Evolutionary conservation across 2,797 vertebrate genomes (phyloP).

Genomic region (Sebastes reedi): DNA sequence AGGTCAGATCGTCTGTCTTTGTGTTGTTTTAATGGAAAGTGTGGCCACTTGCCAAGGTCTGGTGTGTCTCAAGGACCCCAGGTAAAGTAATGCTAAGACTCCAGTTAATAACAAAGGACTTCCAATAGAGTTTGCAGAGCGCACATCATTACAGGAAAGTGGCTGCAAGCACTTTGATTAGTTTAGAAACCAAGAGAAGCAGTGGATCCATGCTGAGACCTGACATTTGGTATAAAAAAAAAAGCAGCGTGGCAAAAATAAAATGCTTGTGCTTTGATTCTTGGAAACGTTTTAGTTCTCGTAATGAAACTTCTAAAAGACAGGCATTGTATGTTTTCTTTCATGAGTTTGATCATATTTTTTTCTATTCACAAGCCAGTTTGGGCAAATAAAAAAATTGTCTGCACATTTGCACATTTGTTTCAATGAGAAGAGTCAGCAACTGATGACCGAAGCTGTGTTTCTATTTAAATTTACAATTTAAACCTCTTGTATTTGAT

Average conservation of each 20-base stretch:
- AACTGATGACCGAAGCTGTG: background rate
- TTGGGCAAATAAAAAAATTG: background rate
- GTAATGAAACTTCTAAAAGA: background rate
- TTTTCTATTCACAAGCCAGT: background rate
- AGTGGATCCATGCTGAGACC: conserved; percentile 34
- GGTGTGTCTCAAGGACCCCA: conserved; percentile 60
- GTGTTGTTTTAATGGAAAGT: conserved; percentile 77
- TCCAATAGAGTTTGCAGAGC: conserved; percentile 32
- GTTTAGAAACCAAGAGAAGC: conserved; percentile 23
- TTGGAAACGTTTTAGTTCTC: background rate
- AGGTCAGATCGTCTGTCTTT: conserved; percentile 77
- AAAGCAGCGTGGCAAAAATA: background rate
- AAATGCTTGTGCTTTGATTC: background rate
- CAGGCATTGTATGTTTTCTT: background rate
- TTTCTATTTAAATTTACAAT: background rate
- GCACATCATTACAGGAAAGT: conserved; percentile 43
- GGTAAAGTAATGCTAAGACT: conserved; percentile 70
- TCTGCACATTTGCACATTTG: no score
- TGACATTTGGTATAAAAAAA: conserved; percentile 44
- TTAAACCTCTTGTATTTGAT: background rate
- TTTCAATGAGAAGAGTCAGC: background rate
- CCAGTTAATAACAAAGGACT: conserved; percentile 65
- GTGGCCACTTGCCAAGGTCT: conserved; percentile 66
- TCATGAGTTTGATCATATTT: background rate
- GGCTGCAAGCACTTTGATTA: conserved; percentile 52